Conservation (phyloP, 2,888 invertebrate genomes). For the Parnassius smintheus region DNA sequence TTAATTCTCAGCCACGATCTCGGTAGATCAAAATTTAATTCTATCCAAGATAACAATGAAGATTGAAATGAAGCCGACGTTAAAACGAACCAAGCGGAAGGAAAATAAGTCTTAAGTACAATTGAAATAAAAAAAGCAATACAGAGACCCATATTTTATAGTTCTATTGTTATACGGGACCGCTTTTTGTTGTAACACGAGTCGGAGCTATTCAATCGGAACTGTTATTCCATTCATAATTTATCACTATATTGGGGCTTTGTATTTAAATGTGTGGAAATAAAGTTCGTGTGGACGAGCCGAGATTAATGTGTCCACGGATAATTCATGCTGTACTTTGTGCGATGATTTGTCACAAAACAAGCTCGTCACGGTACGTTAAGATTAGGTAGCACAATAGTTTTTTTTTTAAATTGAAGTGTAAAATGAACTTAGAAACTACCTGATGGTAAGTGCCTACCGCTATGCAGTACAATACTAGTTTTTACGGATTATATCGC, state of each 20-base stretch:
- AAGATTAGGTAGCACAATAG: conserved; percentile 41
- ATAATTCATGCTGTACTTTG: conserved; percentile 70
- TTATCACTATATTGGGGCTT: conserved; percentile 71
- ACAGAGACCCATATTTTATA: conserved; percentile 68
- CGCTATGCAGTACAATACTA: too few species aligned
- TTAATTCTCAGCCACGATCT: conserved; percentile 46
- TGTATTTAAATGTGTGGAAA: conserved; percentile 71
- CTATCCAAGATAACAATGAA: conserved; percentile 49
- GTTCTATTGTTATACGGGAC: conserved; percentile 65
- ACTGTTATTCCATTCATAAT: conserved; percentile 73
- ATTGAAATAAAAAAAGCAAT: conserved; percentile 52
- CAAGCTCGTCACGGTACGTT: conserved; percentile 59
- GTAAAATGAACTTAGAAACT: too few species aligned
- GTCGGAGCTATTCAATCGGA: conserved; percentile 54
- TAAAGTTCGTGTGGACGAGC: conserved; percentile 57
- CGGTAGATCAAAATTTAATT: conserved; percentile 48
- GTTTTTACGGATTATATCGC: too few species aligned
- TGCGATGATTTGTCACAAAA: conserved; percentile 70
- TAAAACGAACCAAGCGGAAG: conserved; percentile 55
- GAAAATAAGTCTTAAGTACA: conserved; percentile 44
- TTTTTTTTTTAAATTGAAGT: too few species aligned
- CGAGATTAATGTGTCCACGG: conserved; percentile 60
- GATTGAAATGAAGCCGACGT: conserved; percentile 47
- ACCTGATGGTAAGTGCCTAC: too few species aligned
- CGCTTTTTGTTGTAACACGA: conserved; percentile 67